Conservation (phyloP, 2,113 vertebrate species). For the Neomonachus schauinslandi region DNA sequence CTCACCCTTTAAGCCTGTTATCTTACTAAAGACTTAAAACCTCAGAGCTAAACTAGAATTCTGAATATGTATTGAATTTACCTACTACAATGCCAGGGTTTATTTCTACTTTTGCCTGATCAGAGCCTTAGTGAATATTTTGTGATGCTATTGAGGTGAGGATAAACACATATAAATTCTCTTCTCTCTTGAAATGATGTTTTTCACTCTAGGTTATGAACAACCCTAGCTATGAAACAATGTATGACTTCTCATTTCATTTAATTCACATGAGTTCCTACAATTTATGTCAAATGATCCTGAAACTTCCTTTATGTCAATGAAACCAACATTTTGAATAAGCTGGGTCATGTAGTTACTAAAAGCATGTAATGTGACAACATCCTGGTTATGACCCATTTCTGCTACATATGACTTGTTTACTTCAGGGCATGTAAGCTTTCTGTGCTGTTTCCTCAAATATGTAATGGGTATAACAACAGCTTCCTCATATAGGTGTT, state of each 20-base stretch:
- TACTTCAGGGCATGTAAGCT: background rate
- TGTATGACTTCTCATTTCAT: background rate
- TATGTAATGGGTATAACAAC: background rate
- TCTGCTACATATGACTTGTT: background rate
- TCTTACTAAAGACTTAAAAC: background rate
- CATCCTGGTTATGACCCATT: background rate
- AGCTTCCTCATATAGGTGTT: background rate
- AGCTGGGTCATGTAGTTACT: background rate
- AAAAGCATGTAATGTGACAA: background rate
- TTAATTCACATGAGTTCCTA: background rate
- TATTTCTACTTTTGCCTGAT: background rate
- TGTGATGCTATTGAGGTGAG: background rate
- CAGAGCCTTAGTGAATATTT: background rate
- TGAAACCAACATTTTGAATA: background rate
- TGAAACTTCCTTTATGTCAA: background rate
- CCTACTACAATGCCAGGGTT: background rate
- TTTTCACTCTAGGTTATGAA: background rate
- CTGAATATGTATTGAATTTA: background rate
- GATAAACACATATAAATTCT: background rate
- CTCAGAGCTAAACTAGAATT: background rate
- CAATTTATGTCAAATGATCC: slow-evolving; percentile 3
- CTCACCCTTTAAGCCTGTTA: background rate
- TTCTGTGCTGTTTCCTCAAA: background rate
- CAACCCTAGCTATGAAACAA: background rate
- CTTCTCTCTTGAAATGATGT: background rate